Conservation (phyloP, 2,113 vertebrate species). For the Syngnathus floridae region DNA sequence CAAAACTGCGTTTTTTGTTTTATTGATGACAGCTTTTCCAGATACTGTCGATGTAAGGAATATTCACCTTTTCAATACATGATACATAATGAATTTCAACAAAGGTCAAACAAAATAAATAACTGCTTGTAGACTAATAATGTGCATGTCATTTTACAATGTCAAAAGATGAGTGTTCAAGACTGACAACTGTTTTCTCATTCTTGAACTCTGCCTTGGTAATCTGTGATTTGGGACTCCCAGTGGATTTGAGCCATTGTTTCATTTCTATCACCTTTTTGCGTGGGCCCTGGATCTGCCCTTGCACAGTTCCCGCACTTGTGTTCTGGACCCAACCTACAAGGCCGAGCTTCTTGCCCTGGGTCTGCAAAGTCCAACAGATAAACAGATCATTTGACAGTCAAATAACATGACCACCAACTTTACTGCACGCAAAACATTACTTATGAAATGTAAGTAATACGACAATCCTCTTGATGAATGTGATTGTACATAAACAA, state of each 20-base stretch:
- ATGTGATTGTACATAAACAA: neutral
- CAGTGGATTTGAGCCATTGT: slow-evolving; percentile 80
- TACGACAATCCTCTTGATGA: neutral
- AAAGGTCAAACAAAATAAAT: slow-evolving; percentile 50
- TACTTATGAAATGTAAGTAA: neutral
- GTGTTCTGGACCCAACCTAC: slow-evolving; percentile 95
- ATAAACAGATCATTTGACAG: neutral
- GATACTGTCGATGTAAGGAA: slow-evolving; percentile 11
- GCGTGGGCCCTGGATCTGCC: slow-evolving; percentile 79
- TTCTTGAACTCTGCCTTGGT: slow-evolving; percentile 79
- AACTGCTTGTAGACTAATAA: slow-evolving; percentile 16
- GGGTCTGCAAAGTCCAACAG: slow-evolving; percentile 64
- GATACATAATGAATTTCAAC: slow-evolving; percentile 3
- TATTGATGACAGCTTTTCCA: slow-evolving; percentile 29
- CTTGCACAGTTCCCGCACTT: slow-evolving; percentile 77
- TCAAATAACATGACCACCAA: neutral
- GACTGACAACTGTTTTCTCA: slow-evolving; percentile 69
- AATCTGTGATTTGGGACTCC: slow-evolving; percentile 86
- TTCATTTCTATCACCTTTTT: slow-evolving; percentile 79
- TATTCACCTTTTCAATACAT: neutral
- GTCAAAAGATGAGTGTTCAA: slow-evolving; percentile 79
- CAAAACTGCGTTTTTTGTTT: neutral
- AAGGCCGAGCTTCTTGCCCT: slow-evolving; percentile 81
- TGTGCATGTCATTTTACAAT: slow-evolving; percentile 59
- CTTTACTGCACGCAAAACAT: neutral